These are phyloP conservation scores for Lagorchestes hirsutus DNA, from an alignment of 2,797 vertebrate species.

Conservation along the genomic window DNA sequence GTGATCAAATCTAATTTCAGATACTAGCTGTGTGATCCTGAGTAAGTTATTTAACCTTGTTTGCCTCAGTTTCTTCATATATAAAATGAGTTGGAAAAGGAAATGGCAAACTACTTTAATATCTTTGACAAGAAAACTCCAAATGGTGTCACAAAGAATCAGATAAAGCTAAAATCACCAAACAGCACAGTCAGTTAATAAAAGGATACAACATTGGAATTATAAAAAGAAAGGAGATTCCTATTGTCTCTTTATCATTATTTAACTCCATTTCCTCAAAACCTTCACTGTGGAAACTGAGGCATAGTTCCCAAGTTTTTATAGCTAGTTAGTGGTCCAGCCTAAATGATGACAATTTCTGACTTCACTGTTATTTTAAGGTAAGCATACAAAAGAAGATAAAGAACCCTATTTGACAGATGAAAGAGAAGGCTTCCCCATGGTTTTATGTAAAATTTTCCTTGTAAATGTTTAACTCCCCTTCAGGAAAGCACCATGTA, in stretches of 20 bases:
- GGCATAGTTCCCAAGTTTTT: not conserved
- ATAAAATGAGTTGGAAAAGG: not conserved
- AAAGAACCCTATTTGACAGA: not conserved
- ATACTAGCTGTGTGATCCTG: not conserved
- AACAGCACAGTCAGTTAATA: not conserved
- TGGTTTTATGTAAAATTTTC: not conserved
- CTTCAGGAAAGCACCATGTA: not conserved
- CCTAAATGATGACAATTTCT: not conserved
- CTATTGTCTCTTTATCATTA: not conserved
- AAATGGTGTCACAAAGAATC: not conserved
- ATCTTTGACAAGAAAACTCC: not conserved
- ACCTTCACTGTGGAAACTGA: not conserved
- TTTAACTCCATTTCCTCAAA: not conserved
- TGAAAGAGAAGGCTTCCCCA: not conserved
- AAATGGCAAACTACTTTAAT: not conserved
- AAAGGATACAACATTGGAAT: not conserved
- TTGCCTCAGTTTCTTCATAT: not conserved
- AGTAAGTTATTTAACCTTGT: not conserved
- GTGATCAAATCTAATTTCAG: not conserved
- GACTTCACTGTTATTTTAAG: not conserved
- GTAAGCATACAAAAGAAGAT: not conserved
- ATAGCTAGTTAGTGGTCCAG: not conserved
- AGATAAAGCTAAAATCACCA: not conserved
- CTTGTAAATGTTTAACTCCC: conserved; percentile 2
- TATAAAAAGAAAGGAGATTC: not conserved